Base-by-base conservation (phyloP, 2,797 vertebrate species). In the Sebastiscus tertius region DNA sequence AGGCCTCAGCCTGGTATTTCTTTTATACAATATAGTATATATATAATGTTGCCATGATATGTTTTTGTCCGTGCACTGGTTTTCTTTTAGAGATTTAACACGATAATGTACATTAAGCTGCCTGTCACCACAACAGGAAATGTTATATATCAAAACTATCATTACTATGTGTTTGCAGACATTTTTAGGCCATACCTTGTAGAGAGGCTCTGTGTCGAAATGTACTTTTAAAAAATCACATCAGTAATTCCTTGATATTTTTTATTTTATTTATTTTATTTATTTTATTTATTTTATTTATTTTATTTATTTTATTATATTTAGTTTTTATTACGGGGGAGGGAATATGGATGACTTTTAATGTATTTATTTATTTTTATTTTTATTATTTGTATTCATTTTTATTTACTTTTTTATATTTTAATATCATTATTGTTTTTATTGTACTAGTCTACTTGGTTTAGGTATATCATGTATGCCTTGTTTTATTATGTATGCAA, bases 51-150 rank as follows among this genome's bases (percentile, higher is more conserved):
- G 6, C 1, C 1, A 29, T 4, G 2, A 2, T n/a, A 5, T 2
- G 2, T 4, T 22, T 7, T 1, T 20, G 59, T 27, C 4, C 0
- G 10, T n/a, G 61, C 34, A 16, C 20, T 4, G 4, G 0, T 6
- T 54, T 16, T n/a, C 8, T 60, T 52, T 60, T 14, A 26, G 54
- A 2, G 26, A 46, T 58, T 16, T 31, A 29, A 42, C 42, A 54
- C 4, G 10, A 58, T 6, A 20, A 9, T 52, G 20, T n/a, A n/a
- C n/a, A 10, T 29, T 3, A 36, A 36, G 2, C 9, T 12, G 6
- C 18, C 7, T 39, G 7, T 20, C 8, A 29, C 20, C 36, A 16
- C 7, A 29, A 2, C 10, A 16, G 22, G 13, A n/a, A 67, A n/a
- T 6, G 9, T 5, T 22, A 18, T 1, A 18, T 1, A 16, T n/a